Evolutionary conservation across 2,888 invertebrate species (phyloP).

Genomic region (Tineola bisselliella): DNA sequence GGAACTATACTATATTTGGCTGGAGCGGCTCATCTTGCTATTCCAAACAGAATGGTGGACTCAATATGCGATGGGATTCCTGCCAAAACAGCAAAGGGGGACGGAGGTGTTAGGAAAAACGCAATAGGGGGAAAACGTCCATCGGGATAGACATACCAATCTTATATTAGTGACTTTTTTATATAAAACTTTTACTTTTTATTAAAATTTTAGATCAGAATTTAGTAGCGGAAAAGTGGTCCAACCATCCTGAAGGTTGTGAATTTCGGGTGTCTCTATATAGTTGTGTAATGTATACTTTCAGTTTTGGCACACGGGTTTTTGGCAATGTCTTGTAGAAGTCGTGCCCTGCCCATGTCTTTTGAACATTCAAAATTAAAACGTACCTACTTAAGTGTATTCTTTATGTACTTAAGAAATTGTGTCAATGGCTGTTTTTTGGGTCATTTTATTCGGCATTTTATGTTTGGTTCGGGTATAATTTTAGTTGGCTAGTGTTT

Average conservation of each 20-base stretch:
- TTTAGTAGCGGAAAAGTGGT: neutral
- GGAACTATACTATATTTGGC: conserved; percentile 29
- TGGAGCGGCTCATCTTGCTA: conserved; percentile 26
- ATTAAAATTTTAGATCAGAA: too few species aligned
- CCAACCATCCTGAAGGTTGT: neutral
- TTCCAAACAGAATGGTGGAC: conserved; percentile 49
- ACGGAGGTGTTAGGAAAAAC: conserved; percentile 10
- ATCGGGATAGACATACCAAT: neutral
- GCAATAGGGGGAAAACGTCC: conserved; percentile 1
- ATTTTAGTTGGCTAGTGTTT: too few species aligned
- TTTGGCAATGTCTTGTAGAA: neutral
- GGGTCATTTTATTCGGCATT: neutral
- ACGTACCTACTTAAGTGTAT: neutral
- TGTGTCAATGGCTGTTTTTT: conserved; percentile 1
- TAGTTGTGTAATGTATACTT: conserved; percentile 32
- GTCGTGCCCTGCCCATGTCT: neutral
- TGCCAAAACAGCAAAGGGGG: conserved; percentile 39
- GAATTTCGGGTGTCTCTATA: neutral
- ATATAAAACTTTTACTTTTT: too few species aligned
- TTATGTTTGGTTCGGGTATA: neutral
- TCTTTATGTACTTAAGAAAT: neutral
- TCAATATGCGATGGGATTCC: conserved; percentile 52
- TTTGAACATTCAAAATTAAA: conserved; percentile 1
- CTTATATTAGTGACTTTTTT: neutral
- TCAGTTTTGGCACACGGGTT: conserved; percentile 47